These are phyloP conservation scores for Euura saliciscinereae DNA, from an alignment of 1,140 invertebrate genomes.

Conservation along the genomic window DNA sequence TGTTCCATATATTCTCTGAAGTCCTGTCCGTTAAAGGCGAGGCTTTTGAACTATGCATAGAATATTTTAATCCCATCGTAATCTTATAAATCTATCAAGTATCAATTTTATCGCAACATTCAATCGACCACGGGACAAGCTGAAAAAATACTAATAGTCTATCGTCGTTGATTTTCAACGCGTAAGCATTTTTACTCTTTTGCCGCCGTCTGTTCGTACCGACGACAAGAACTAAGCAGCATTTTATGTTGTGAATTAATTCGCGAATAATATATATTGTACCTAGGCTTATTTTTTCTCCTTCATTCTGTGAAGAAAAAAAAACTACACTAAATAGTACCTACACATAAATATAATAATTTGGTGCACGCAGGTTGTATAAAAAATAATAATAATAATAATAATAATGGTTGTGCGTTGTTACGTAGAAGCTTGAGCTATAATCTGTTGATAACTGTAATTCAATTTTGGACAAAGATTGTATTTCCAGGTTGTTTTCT, in stretches of 20 bases:
- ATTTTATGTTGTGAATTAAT: too few species aligned
- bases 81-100: not conserved
- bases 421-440: slow-evolving; percentile 46
- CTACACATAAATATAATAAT: slow-evolving; percentile 27
- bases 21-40: too few species aligned
- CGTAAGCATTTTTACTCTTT: too few species aligned
- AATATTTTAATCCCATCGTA: not conserved
- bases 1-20: not conserved
- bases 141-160: not conserved
- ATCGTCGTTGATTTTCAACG: too few species aligned
- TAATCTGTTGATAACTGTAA: slow-evolving; percentile 30
- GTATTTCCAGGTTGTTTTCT: not conserved
- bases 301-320: too few species aligned
- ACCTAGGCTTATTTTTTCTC: too few species aligned
- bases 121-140: not conserved
- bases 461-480: too few species aligned
- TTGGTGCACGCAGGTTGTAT: slow-evolving; percentile 56
- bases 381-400: slow-evolving; percentile 19
- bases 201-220: too few species aligned
- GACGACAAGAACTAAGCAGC: too few species aligned
- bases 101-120: not conserved
- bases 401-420: slow-evolving; percentile 51
- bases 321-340: too few species aligned
- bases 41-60: too few species aligned
- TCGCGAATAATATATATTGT: too few species aligned